Conservation (phyloP, 2,113 vertebrate species). For the Dendropsophus ebraccatus region DNA sequence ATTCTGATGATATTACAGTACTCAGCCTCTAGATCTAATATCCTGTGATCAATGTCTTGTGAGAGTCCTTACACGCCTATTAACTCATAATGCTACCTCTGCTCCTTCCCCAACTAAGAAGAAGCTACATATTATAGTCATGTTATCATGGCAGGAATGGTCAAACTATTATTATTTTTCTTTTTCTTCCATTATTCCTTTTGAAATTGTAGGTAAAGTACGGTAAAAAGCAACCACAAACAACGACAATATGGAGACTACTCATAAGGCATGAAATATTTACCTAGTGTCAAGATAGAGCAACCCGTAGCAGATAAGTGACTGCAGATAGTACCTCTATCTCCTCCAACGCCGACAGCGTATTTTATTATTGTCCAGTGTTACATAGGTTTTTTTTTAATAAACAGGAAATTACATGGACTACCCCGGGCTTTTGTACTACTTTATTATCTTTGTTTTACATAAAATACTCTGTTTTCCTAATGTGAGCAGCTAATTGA, state of each 20-base stretch:
- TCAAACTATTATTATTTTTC: no score
- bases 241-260: background rate
- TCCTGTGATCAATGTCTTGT: no score
- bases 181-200: no score
- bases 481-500: slow-evolving; percentile 33
- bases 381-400: background rate
- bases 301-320: background rate
- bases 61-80: no score
- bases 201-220: background rate
- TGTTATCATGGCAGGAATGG: no score
- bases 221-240: background rate
- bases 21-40: no score
- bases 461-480: slow-evolving; percentile 1
- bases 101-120: no score
- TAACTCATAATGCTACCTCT: no score
- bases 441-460: slow-evolving; percentile 9
- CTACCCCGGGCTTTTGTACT: background rate
- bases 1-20: no score
- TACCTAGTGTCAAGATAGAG: background rate
- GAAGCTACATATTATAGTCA: no score
- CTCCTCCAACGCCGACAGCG: background rate
- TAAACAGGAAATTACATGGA: background rate
- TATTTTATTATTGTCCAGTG: slow-evolving; percentile 4
- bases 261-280: background rate
- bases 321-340: background rate